Conservation (phyloP, 2,113 vertebrate genomes). For the Eulacestoma nigropectus region DNA sequence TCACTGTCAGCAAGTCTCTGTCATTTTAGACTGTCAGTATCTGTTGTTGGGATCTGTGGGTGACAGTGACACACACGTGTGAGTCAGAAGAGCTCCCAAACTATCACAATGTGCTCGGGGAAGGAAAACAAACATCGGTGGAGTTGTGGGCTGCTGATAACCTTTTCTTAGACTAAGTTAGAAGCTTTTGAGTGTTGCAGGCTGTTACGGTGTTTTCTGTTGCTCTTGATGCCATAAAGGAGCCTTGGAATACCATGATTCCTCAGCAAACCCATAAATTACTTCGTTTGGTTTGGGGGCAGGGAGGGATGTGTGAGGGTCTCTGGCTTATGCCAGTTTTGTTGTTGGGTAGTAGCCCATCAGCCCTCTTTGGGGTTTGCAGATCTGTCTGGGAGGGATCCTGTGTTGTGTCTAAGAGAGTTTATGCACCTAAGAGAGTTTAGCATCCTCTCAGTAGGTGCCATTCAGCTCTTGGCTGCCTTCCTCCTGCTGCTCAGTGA, state of each 20-base stretch:
- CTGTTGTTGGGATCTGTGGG: constrained; percentile 57
- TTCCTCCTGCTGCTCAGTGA: neutral
- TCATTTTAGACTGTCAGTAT: constrained; percentile 28
- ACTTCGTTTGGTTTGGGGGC: neutral
- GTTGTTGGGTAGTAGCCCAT: neutral
- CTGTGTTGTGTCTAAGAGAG: neutral
- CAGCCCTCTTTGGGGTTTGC: neutral
- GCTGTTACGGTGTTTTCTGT: neutral
- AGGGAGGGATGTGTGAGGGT: neutral
- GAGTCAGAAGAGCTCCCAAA: constrained; percentile 34
- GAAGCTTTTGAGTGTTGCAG: neutral
- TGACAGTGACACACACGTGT: constrained; percentile 51
- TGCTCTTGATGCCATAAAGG: neutral
- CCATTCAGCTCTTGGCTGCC: neutral
- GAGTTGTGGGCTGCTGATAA: constrained; percentile 34
- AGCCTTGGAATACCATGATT: neutral
- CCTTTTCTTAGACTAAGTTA: constrained; percentile 27
- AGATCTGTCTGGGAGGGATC: neutral
- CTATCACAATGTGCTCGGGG: neutral
- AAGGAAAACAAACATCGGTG: constrained; percentile 46
- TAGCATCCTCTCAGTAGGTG: neutral
- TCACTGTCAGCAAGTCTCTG: constrained; percentile 45
- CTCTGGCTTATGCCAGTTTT: neutral
- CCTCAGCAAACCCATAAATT: neutral
- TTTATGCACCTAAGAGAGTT: neutral